Base-by-base conservation (phyloP, 2,888 invertebrate genomes). In the Limenitis arthemis region DNA sequence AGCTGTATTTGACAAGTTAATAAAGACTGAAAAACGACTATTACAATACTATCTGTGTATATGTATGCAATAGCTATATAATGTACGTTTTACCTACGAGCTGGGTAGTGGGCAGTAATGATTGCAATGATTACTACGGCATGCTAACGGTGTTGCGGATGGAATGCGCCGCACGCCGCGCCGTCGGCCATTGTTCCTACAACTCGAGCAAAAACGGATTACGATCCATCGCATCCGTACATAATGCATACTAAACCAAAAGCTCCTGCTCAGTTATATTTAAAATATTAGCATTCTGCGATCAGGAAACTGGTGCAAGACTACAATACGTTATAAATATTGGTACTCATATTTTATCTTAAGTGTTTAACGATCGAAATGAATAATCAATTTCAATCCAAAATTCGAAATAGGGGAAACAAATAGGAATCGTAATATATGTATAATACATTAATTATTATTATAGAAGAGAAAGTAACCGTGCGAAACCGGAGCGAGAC, bases 91-190 rank as follows among this genome's bases (percentile, higher is more conserved):
- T 34, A 40, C 34, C 33, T 44, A 50, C 50, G 51, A 30, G 31
- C 43, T 43, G 43, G 47, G 40, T 47, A 30, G 31, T 37, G 39
- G 29, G 29, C 39, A 47, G 50, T 65, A 72, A 71, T 72, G 69
- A 74, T 73, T 65, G 76, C 69, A 59, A 62, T 74, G 72, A 79
- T 77, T 74, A 77, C 72, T 63, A 64, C 64, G 69, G 72, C 60
- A 44, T 68, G 67, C 63, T 83, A 82, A 83, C 84, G 83, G 83
- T 79, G 79, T 67, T 70, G 68, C 64, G 61, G 70, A 66, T 68
- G 83, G 84, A 80, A 82, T 83, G 84, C 71, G 74, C 65, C 64
- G 62, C 58, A 70, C 74, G 73, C 75, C 79, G 84, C 71, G 74
- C 65, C 64, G 62, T 59, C 71, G 74, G 73, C 75, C 79, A 82